Conservation (phyloP, 2,888 invertebrate genomes). For the Leucophenga maculata region DNA sequence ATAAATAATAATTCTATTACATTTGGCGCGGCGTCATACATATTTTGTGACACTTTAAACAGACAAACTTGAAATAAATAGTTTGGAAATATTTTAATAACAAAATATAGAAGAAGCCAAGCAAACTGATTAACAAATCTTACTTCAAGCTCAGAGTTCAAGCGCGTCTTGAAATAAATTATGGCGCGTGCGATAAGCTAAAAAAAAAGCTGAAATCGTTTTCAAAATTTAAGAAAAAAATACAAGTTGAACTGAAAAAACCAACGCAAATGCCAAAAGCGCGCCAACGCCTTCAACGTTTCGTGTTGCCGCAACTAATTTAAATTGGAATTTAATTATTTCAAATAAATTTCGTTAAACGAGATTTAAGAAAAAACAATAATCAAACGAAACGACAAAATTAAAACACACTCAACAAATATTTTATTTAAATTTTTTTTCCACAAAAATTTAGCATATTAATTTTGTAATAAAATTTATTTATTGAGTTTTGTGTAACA, state of each 20-base stretch:
- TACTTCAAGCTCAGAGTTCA: constrained; percentile 43
- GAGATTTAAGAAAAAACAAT: too few species aligned
- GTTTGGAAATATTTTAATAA: constrained; percentile 1
- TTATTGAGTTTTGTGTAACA: constrained; percentile 46
- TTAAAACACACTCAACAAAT: constrained; percentile 45
- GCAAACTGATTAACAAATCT: constrained; percentile 7
- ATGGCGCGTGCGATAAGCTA: too few species aligned
- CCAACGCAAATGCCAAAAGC: background rate
- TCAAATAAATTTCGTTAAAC: constrained; percentile 39
- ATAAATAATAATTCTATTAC: background rate
- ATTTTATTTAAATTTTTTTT: constrained; percentile 24
- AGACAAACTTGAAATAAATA: background rate
- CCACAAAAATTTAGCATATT: constrained; percentile 46
- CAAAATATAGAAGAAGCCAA: background rate
- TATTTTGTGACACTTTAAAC: background rate
- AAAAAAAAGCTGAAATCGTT: background rate
- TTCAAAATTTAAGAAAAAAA: constrained; percentile 16
- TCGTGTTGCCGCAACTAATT: constrained; percentile 44
- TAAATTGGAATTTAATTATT: constrained; percentile 55
- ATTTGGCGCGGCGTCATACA: background rate
- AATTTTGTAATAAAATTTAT: constrained; percentile 48
- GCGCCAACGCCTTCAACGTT: constrained; percentile 7
- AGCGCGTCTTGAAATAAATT: constrained; percentile 53
- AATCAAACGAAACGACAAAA: constrained; percentile 26
- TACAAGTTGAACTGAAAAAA: background rate